Percentiles rank a stretch among this genome's conserved stretches.
These are phyloP conservation scores for Rhabdophis nuchalis DNA, from an alignment of 2,797 vertebrate species.

Conservation along the genomic window DNA sequence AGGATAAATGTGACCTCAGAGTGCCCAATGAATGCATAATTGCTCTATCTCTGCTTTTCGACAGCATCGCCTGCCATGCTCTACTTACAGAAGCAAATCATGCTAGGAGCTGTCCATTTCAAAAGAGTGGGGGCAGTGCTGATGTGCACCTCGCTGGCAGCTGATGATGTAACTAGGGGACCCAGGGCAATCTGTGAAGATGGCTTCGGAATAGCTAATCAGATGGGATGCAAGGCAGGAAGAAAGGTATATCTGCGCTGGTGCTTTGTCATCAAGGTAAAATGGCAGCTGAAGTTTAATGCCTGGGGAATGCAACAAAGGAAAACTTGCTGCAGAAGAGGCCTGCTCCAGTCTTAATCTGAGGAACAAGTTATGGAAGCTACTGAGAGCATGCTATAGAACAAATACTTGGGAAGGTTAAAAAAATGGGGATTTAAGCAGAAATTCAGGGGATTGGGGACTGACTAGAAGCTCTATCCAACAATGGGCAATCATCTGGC, in stretches of 20 bases:
- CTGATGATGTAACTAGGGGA: background rate
- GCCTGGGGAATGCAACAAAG: background rate
- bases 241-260: background rate
- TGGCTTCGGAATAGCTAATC: background rate
- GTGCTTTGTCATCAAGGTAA: background rate
- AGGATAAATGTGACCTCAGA: conserved; percentile 7
- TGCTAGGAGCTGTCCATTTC: background rate
- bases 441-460: background rate
- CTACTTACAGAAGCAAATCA: conserved; percentile 10
- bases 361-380: background rate
- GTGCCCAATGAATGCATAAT: background rate
- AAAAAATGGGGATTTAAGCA: background rate
- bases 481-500: background rate
- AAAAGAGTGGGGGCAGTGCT: background rate
- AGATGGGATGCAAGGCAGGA: background rate
- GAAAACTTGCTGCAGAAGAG: background rate
- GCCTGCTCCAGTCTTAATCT: background rate
- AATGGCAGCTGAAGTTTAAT: background rate
- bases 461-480: background rate
- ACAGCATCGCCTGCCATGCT: background rate
- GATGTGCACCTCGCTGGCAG: background rate
- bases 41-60: background rate
- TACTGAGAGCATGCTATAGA: background rate
- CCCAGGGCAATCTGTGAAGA: background rate
- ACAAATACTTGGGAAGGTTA: background rate